Base-by-base conservation (phyloP, 2,113 vertebrate genomes). In the Bettongia penicillata region DNA sequence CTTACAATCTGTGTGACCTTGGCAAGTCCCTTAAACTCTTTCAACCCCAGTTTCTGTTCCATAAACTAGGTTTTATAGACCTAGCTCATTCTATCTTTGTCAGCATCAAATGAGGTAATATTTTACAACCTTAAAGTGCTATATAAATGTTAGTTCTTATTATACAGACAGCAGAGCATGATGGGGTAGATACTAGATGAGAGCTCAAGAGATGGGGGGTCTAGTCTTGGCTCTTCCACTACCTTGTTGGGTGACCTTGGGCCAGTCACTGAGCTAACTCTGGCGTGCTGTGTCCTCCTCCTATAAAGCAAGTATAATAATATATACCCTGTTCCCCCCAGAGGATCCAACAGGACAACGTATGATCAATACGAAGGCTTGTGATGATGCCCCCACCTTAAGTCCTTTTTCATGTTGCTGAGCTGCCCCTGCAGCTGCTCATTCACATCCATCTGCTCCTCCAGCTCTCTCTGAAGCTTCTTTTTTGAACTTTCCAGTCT, bases 381-480 rank as follows among this genome's bases (percentile, higher is more conserved):
- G 8, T 0, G 0, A 0, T 52, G 1, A 28, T 11, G 0, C 26
- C 10, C 98, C 97, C 97, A 99, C 99, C 99, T 99, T 47, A 99
- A 98, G 94, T 99, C 99, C 93, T 98, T 99, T 90, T 98, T 99
- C 96, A 99, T 97, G 68, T 99, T 55, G 28, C 98, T 99, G 97
- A 99, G 99, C 97, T 99, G 99, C 51, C 99, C 99, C 98, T 99
- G 99, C 61, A 99, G 98, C 94, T 99, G 99, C 92, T 99, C 99
- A 1, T 99, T 99, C 96, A 99, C 77, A 9, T 99, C 99, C 92
- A 99, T 97, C 94, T 99, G 99, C 95, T 99, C 99, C 93, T 99
- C 99, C 97, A 99, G 98, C 94, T 99, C 99, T 98, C 99, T 98
- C 98, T 99, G 99, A 93, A 99, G 98, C 98, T 99, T 99, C 99